Evolutionary conservation across 2,113 vertebrate species (phyloP), one percentile per base, ranked within the genome.

Genomic region (Colaptes auratus): DNA sequence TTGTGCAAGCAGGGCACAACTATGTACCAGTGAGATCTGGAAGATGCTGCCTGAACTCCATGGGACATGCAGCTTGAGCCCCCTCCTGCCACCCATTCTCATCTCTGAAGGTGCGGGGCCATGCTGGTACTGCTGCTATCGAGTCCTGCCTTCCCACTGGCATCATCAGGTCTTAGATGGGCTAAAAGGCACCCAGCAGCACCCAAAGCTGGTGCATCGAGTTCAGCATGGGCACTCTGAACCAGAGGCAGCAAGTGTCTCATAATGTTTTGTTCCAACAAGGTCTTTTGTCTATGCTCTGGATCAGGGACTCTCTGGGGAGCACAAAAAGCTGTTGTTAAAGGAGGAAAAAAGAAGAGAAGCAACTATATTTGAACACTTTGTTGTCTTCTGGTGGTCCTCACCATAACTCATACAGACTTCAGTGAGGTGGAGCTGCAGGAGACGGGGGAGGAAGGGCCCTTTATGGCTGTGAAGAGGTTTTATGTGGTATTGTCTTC

Each of bases 391-490:
- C 21, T 76, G 18, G 17, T 55, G 42, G 27, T 39, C 59, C 17
- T 39, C 82, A 17, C 35, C 18, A 5, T 46, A 69, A 66, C 15
- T 79, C 60, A 27, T 5, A 58, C 10, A 46, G 63, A 4, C 4
- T 67, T 59, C 76, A 28, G 0, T 8, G 52, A 77, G 46, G 1
- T 81, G 18, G 21, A 28, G 33, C 59, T 55, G 65, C 14, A 44
- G 63, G 33, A 73, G 39, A 73, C 12, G 15, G 0, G 8, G 15
- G 3, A 0, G 3, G 52, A 75, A 2, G 9, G 11, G 30, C 7
- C 0, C 60, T 60, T 83, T 75, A 33, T 59, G 61, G 36, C 27
- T 42, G 3, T 27, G 24, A 28, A 69, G 78, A 76, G n/a, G 30
- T 53, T 91, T 94, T 67, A 33, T 56, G 21, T 36, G 31, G 28